Percentiles rank a stretch among this genome's conserved stretches.
Conservation (phyloP, 2,113 vertebrate genomes). For the Pitta sordida region DNA sequence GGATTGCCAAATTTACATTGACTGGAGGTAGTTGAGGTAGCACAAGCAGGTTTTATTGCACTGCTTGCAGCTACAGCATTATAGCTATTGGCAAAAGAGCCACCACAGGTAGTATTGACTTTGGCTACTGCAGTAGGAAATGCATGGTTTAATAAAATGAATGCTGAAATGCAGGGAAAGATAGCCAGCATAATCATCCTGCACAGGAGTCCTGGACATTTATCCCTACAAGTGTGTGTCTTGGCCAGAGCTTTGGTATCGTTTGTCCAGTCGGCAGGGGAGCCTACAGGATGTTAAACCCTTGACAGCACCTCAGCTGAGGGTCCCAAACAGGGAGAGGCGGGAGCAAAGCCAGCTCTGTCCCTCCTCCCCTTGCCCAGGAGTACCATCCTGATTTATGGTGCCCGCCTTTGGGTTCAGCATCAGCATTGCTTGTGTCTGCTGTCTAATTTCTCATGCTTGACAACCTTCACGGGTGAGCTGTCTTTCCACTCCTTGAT, state of each 20-base stretch:
- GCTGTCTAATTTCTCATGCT: slow-evolving; percentile 20
- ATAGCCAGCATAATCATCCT: background rate
- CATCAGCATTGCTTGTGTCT: background rate
- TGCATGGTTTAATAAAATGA: background rate
- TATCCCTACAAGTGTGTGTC: background rate
- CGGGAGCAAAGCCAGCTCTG: background rate
- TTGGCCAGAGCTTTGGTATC: background rate
- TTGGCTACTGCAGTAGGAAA: background rate
- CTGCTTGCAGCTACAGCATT: background rate
- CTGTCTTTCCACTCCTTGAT: slow-evolving; percentile 3
- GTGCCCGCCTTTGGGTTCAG: background rate
- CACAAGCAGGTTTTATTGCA: background rate
- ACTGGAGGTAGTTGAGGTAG: background rate
- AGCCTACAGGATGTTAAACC: background rate
- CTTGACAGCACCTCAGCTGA: background rate
- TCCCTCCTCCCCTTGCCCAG: background rate
- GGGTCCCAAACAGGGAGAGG: background rate
- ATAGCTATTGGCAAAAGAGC: background rate
- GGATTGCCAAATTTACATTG: background rate
- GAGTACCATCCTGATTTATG: background rate
- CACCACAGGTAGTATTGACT: background rate
- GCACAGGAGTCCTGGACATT: background rate
- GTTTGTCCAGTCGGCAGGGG: accelerated
- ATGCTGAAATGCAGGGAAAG: background rate
- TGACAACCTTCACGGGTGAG: slow-evolving; percentile 27